Evolutionary conservation across 2,113 vertebrate species (phyloP).

Genomic region (Ptilonorhynchus violaceus): DNA sequence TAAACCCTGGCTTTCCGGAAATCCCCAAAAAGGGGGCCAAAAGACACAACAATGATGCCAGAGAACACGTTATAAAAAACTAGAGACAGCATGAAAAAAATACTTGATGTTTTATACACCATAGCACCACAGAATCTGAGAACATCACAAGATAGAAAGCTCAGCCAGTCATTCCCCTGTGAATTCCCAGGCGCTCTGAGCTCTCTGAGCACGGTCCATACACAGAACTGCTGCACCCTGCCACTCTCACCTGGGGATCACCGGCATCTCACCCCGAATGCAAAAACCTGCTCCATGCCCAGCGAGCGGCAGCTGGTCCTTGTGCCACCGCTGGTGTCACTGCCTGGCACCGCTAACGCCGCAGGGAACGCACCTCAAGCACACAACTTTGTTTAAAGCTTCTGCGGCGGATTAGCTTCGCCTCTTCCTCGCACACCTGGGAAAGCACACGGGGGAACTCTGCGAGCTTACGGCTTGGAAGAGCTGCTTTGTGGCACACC

Average conservation of each 20-base stretch:
- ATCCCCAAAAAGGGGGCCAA: fast-evolving
- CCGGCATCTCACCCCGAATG: fast-evolving
- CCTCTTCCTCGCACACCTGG: background rate
- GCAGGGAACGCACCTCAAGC: background rate
- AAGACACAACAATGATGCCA: background rate
- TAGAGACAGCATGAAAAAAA: background rate
- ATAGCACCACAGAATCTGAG: background rate
- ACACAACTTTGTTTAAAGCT: background rate
- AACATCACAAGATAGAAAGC: too few species aligned
- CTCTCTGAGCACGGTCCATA: fast-evolving
- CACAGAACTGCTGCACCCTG: fast-evolving
- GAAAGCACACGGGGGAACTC: background rate
- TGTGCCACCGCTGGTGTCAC: fast-evolving
- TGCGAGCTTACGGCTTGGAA: background rate
- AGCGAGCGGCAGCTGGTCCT: fast-evolving
- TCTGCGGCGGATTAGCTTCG: background rate
- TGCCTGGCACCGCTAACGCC: fast-evolving
- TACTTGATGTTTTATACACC: background rate
- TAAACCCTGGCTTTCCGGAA: background rate
- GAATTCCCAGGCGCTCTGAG: background rate
- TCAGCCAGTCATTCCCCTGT: fast-evolving
- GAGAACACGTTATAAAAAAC: background rate
- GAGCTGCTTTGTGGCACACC: background rate
- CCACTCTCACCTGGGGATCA: background rate
- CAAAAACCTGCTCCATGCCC: background rate